Conservation (phyloP, 2,113 vertebrate genomes). For the Passer montanus region DNA sequence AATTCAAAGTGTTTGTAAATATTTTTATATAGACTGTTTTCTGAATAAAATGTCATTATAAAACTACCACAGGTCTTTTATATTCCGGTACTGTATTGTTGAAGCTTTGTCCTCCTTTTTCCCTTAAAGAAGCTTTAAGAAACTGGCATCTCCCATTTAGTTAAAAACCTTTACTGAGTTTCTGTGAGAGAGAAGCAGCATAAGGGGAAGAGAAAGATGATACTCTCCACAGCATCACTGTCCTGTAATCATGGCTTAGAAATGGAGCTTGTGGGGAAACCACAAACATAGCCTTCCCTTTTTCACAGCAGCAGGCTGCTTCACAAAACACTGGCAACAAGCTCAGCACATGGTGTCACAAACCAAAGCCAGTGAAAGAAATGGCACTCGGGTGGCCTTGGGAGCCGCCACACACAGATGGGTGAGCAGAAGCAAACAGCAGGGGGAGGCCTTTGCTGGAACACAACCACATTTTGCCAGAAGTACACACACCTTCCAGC, state of each 20-base stretch:
- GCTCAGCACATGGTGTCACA: fast-evolving
- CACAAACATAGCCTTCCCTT: background rate
- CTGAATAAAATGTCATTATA: constrained; percentile 40
- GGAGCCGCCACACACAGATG: fast-evolving
- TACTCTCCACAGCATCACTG: background rate
- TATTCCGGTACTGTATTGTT: background rate
- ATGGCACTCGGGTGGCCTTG: fast-evolving
- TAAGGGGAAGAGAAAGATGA: background rate
- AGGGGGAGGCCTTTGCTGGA: background rate
- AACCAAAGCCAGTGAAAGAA: background rate
- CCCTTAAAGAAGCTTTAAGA: background rate
- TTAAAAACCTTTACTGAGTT: background rate
- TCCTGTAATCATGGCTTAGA: background rate
- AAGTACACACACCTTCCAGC: background rate
- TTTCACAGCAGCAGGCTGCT: background rate
- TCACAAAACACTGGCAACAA: background rate
- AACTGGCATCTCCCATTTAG: background rate
- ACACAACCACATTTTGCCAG: background rate
- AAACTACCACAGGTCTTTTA: background rate
- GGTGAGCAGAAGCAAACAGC: background rate
- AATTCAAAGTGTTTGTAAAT: constrained; percentile 15
- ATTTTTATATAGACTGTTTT: constrained; percentile 43
- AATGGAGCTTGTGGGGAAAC: fast-evolving
- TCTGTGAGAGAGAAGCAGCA: fast-evolving
- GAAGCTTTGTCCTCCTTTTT: background rate